Base-by-base conservation (phyloP, 2,888 invertebrate genomes). In the Tetropium fuscum region DNA sequence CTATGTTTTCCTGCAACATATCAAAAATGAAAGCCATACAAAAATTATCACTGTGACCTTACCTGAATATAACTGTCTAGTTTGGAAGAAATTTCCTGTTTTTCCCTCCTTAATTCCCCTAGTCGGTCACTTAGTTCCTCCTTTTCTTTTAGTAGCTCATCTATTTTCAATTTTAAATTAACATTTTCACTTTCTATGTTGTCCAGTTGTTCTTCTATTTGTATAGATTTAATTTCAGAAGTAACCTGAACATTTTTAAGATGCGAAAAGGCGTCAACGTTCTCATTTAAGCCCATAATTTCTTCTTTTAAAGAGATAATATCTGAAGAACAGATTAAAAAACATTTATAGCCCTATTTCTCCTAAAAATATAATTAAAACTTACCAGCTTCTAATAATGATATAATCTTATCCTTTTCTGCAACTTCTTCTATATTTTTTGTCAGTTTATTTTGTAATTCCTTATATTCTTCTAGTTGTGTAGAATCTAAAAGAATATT, bases 201-300 rank as follows among this genome's bases (percentile, higher is more conserved):
- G 72, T 81, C 90, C 41, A 92, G 81, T 77, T 91, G 88, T 78
- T 94, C 93, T 79, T 94, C 94, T 60, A 92, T 80, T 72, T 93
- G 90, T 27, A 92, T 90, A 4, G 90, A 88, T 69, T 88, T 89
- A 75, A 94, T 89, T 83, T 94, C 92, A 1, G 91, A 88, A 18
- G 87, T 87, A n/a, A 93, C 91, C 75, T 89, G 87, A 51, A 86
- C 86, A 80, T 84, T 88, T 79, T 90, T 87, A 3, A 88, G 81
- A 68, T 87, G 85, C 40, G 87, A 85, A 56, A 88, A 84, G 68
- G 87, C 87, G 25, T 85, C 85, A 51, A 88, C 76, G 76, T 85
- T 86, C 67, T 86, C 85, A 73, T 88, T 87, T 63, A 90, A 83
- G 34, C 85, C 83, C 51, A 85, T 83, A 68, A 89, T 82, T 71